phyloP scores from a whole-genome alignment of 2,797 vertebrate species.

The Acrocephalus scirpaceus region DNA sequence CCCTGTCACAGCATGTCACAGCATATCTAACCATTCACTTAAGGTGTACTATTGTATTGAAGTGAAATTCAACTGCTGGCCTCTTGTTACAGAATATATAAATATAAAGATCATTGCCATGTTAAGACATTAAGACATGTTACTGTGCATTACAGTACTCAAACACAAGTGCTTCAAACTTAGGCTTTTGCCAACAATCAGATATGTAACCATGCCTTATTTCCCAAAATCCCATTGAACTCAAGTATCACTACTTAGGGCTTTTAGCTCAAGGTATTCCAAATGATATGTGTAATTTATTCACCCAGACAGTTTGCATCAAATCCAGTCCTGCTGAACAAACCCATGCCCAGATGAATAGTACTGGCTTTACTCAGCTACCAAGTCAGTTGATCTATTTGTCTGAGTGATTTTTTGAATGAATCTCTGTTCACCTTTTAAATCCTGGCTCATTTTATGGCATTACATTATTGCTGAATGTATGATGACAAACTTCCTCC shows the following conservation, averaged over 20 bases:
- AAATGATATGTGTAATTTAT: background rate
- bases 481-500: background rate
- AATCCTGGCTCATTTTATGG: background rate
- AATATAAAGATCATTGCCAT: background rate
- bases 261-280: background rate
- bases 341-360: background rate
- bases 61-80: background rate
- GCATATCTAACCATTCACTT: background rate
- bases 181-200: background rate
- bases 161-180: background rate
- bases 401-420: background rate
- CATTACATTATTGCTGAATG: background rate
- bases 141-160: background rate
- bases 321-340: background rate
- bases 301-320: background rate
- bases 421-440: background rate
- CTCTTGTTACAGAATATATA: background rate
- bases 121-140: background rate
- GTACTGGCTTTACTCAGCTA: background rate
- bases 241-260: background rate
- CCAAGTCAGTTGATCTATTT: background rate
- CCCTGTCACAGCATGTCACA: background rate
- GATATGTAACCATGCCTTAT: background rate
- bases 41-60: background rate
- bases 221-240: background rate